A percentile compares a stretch with the other conserved stretches of the same genome.
Evolutionary conservation across 2,888 invertebrate species (phyloP).

Genomic region (Platynereis dumerilii): DNA sequence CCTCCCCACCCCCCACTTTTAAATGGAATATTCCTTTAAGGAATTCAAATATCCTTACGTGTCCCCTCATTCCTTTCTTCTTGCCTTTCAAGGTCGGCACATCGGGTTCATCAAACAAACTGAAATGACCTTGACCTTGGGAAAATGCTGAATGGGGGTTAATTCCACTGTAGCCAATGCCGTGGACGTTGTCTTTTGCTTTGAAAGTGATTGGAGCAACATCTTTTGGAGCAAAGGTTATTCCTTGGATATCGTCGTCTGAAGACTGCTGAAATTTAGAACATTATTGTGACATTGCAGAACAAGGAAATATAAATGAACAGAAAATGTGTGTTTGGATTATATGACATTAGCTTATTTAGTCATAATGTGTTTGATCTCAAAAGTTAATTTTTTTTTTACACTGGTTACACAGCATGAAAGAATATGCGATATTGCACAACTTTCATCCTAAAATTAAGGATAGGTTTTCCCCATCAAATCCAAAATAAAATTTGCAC

Average conservation of each 20-base stretch:
- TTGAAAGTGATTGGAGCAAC: conserved; percentile 70
- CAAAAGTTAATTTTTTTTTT: no score
- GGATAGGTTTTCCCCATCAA: no score
- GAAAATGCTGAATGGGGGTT: conserved; percentile 50
- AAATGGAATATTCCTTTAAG: no score
- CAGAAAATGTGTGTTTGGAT: no score
- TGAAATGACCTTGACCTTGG: conserved; percentile 45
- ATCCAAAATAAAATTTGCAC: no score
- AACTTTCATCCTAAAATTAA: no score
- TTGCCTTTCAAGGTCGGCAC: conserved; percentile 28
- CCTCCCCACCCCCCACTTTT: no score
- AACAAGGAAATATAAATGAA: not conserved
- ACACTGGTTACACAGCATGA: no score
- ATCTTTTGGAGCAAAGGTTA: conserved; percentile 66
- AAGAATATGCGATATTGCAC: no score
- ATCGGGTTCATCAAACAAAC: conserved; percentile 43
- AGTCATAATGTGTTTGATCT: no score
- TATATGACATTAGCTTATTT: no score
- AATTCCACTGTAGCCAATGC: conserved; percentile 65
- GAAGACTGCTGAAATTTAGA: conserved; percentile 16
- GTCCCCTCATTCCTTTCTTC: conserved; percentile 53
- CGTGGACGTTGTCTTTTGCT: conserved; percentile 76
- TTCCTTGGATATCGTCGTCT: conserved; percentile 43
- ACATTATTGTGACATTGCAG: not conserved
- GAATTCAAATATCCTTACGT: no score